Evolutionary conservation across 1,140 invertebrate species (phyloP).

Genomic region (Anadara kagoshimensis): DNA sequence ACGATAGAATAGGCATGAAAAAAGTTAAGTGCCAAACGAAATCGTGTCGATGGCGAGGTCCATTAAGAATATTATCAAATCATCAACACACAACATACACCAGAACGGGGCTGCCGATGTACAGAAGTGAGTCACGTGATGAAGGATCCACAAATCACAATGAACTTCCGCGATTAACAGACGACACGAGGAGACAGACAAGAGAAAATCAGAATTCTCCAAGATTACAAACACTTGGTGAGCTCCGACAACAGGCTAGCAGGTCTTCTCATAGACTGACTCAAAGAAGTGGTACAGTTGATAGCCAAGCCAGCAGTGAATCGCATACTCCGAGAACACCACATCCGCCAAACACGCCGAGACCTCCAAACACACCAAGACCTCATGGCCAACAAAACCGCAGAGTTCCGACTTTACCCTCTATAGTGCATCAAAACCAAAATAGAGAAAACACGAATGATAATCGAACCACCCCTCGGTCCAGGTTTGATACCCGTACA

Average conservation of each 20-base stretch:
- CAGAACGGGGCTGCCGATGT: conserved; percentile 21
- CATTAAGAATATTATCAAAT: conserved; percentile 41
- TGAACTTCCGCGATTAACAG: no score
- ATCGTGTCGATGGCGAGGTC: conserved; percentile 62
- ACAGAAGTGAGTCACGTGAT: no score
- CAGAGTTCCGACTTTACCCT: conserved; percentile 49
- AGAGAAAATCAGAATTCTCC: no score
- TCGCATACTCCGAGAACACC: conserved; percentile 32
- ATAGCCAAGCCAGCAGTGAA: no score
- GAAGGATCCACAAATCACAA: no score
- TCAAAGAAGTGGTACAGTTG: no score
- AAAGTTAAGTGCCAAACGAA: conserved; percentile 57
- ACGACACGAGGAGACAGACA: no score
- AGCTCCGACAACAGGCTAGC: no score
- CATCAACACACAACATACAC: conserved; percentile 62
- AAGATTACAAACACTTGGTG: no score
- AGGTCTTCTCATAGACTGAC: no score
- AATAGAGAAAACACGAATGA: background rate
- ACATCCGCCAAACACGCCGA: conserved; percentile 35
- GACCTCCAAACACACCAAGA: conserved; percentile 18
- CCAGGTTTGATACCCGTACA: conserved; percentile 14
- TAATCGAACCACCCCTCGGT: conserved; percentile 2
- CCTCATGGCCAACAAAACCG: conserved; percentile 36
- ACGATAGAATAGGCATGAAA: conserved; percentile 54
- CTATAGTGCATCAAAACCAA: conserved; percentile 20